Percentiles rank a stretch among this genome's conserved stretches.
Evolutionary conservation across 2,888 invertebrate genomes (phyloP).

Genomic region (Patella caerulea): DNA sequence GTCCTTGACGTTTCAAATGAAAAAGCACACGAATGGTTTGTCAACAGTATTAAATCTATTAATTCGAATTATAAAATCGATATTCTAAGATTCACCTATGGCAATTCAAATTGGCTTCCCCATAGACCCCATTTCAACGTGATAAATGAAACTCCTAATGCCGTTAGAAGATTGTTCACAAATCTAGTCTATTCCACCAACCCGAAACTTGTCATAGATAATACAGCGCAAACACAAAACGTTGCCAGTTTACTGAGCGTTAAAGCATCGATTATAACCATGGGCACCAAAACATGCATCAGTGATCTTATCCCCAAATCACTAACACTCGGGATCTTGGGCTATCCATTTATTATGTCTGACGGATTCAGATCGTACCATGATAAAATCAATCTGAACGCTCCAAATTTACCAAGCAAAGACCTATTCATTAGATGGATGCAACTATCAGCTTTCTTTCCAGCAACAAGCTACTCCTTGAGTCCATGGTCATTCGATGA

Average conservation of each 20-base stretch:
- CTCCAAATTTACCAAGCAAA: neutral
- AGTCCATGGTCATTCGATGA: slow-evolving; percentile 89
- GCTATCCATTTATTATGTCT: slow-evolving; percentile 90
- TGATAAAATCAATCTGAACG: slow-evolving; percentile 6
- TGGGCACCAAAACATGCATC: slow-evolving; percentile 82
- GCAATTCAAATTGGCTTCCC: slow-evolving; percentile 59
- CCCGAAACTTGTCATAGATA: slow-evolving; percentile 42
- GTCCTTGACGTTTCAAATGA: slow-evolving; percentile 93
- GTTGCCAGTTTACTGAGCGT: slow-evolving; percentile 84
- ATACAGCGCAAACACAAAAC: slow-evolving; percentile 78
- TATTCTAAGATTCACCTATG: slow-evolving; percentile 90
- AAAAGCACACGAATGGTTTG: slow-evolving; percentile 82
- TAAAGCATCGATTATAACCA: slow-evolving; percentile 86
- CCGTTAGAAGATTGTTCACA: slow-evolving; percentile 42
- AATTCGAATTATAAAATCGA: slow-evolving; percentile 81
- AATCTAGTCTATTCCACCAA: slow-evolving; percentile 44
- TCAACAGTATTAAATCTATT: slow-evolving; percentile 79
- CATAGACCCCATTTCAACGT: slow-evolving; percentile 51
- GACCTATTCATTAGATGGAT: slow-evolving; percentile 83
- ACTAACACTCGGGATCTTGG: slow-evolving; percentile 77
- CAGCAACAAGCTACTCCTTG: slow-evolving; percentile 90
- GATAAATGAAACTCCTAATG: slow-evolving; percentile 30
- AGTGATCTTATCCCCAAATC: slow-evolving; percentile 86
- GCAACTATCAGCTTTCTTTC: slow-evolving; percentile 88
- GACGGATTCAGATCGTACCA: slow-evolving; percentile 82